phyloP scores from a whole-genome alignment of 2,888 invertebrate genomes.

The Eulithis testata region DNA sequence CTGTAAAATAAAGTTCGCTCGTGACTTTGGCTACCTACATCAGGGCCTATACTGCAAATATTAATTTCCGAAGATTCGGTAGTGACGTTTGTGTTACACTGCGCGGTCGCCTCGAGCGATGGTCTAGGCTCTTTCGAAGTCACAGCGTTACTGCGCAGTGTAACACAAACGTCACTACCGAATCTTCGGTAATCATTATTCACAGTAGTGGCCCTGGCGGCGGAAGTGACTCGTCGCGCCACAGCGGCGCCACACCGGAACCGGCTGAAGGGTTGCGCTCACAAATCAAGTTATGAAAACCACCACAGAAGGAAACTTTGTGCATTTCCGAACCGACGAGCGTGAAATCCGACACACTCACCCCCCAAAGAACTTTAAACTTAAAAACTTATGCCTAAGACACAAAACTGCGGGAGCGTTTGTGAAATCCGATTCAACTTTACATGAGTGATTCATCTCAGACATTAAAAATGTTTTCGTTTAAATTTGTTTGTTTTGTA shows the following conservation, averaged over 20 bases:
- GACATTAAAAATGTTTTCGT: slow-evolving; percentile 60
- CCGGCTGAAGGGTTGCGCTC: slow-evolving; percentile 80
- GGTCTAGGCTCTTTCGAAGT: no score
- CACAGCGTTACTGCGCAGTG: no score
- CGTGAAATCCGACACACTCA: slow-evolving; percentile 73
- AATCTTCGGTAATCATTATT: no score
- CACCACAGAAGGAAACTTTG: slow-evolving; percentile 84
- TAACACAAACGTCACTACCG: no score
- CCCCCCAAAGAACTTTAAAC: slow-evolving; percentile 48
- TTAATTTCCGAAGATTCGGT: no score
- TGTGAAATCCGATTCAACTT: slow-evolving; percentile 41
- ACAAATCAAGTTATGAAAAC: slow-evolving; percentile 84
- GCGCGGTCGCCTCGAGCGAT: no score
- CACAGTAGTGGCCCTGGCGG: no score
- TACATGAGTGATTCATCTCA: slow-evolving; percentile 59
- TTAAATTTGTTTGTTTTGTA: slow-evolving; percentile 50
- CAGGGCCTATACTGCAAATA: no score
- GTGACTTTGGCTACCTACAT: slow-evolving; percentile 29
- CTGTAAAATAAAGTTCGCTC: slow-evolving; percentile 14
- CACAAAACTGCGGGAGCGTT: slow-evolving; percentile 32
- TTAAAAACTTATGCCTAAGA: slow-evolving; percentile 53
- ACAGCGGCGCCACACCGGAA: slow-evolving; percentile 79
- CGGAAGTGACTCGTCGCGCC: slow-evolving; percentile 80
- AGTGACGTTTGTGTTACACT: no score
- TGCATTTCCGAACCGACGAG: slow-evolving; percentile 81